Percentiles rank a stretch among this genome's conserved stretches.
Evolutionary conservation across 2,888 invertebrate genomes (phyloP).

Genomic region (Scotopteryx bipunctaria): DNA sequence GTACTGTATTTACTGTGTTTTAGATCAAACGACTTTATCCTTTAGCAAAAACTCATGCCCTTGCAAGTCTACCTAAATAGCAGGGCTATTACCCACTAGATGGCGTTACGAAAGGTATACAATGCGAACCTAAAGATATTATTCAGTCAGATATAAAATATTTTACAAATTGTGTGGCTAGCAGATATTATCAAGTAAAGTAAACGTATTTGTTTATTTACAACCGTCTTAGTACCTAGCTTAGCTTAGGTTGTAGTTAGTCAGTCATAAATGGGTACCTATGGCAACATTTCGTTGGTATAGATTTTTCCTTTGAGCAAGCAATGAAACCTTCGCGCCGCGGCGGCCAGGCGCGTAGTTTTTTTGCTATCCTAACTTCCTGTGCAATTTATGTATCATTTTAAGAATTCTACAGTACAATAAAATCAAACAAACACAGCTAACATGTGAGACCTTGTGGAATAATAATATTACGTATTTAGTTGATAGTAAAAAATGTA

Average conservation of each 20-base stretch:
- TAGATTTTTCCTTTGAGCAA: constrained; percentile 60
- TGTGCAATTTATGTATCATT: constrained; percentile 16
- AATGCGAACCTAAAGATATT: too few species aligned
- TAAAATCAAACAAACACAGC: neutral
- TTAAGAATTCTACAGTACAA: constrained; percentile 17
- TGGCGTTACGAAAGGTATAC: neutral
- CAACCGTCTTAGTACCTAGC: too few species aligned
- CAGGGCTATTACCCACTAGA: constrained; percentile 1
- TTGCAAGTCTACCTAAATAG: too few species aligned
- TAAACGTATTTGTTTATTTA: too few species aligned
- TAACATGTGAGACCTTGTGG: constrained; percentile 26
- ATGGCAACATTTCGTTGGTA: constrained; percentile 40
- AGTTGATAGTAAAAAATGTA: constrained; percentile 13
- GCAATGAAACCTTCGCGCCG: constrained; percentile 66
- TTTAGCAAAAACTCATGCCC: too few species aligned
- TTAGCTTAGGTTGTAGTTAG: neutral
- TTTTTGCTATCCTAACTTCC: constrained; percentile 34
- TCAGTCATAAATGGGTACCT: neutral
- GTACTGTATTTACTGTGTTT: too few species aligned
- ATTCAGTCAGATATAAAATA: too few species aligned
- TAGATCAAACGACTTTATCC: too few species aligned
- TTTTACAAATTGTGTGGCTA: too few species aligned
- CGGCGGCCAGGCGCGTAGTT: constrained; percentile 28
- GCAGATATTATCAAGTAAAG: too few species aligned
- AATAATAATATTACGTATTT: neutral